Conservation (phyloP, 2,113 vertebrate genomes). For the Acrocephalus arundinaceus region DNA sequence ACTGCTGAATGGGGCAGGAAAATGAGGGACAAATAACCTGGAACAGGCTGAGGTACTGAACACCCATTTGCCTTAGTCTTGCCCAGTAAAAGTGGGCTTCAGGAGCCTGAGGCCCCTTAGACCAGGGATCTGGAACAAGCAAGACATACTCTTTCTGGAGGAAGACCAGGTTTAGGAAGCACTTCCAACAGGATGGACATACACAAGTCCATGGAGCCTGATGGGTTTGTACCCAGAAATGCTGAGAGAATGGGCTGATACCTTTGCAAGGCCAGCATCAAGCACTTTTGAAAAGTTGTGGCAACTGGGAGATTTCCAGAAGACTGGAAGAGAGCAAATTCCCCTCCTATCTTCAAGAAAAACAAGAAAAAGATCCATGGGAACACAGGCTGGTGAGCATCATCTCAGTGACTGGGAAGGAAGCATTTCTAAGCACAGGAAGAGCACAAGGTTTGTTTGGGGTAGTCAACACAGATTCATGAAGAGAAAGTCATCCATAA, state of each 20-base stretch:
- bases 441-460: neutral
- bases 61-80: neutral
- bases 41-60: neutral
- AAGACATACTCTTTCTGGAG: neutral
- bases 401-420: neutral
- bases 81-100: neutral
- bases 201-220: rapidly evolving
- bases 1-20: neutral
- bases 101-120: neutral
- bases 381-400: neutral
- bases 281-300: neutral
- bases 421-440: neutral
- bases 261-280: neutral
- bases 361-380: neutral
- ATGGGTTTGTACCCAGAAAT: neutral
- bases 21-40: neutral
- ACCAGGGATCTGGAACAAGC: neutral
- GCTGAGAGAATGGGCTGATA: neutral
- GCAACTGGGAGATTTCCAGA: neutral
- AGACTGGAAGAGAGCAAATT: neutral
- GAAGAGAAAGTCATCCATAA: neutral
- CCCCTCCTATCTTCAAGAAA: neutral
- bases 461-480: neutral
- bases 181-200: neutral
- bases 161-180: neutral